Percentiles rank a stretch among this genome's conserved stretches.
Evolutionary conservation across 2,888 invertebrate species (phyloP).

Genomic region (Epinotia demarniana): DNA sequence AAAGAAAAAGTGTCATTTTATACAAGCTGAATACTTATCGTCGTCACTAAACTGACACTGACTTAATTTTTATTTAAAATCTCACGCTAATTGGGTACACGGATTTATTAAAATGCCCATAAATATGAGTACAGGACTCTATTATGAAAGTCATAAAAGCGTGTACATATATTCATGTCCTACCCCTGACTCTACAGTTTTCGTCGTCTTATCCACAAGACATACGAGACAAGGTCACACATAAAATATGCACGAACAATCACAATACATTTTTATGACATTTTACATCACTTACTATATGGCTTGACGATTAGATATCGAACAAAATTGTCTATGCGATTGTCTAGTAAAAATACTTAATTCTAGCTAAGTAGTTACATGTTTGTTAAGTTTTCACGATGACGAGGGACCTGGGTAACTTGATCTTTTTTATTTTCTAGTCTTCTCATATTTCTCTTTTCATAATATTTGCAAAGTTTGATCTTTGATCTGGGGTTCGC

Average conservation of each 20-base stretch:
- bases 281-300: constrained; percentile 16
- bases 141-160: too few relatives aligned
- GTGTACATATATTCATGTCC: too few relatives aligned
- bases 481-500: too few relatives aligned
- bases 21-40: too few relatives aligned
- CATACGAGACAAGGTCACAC: neutral
- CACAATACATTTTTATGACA: constrained; percentile 14
- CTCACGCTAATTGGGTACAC: too few relatives aligned
- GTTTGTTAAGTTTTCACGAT: neutral
- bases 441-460: too few relatives aligned
- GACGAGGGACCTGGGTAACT: neutral
- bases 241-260: constrained; percentile 1
- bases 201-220: neutral
- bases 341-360: constrained; percentile 9
- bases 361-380: neutral
- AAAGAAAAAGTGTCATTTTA: too few relatives aligned
- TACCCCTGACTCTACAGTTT: neutral
- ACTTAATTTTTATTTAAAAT: too few relatives aligned
- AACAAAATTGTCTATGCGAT: neutral
- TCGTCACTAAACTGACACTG: too few relatives aligned
- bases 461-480: too few relatives aligned
- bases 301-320: constrained; percentile 12
- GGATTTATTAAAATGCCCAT: too few relatives aligned
- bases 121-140: too few relatives aligned
- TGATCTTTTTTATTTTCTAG: neutral